Evolutionary conservation across 2,113 vertebrate species (phyloP).

Genomic region (Calonectris borealis): DNA sequence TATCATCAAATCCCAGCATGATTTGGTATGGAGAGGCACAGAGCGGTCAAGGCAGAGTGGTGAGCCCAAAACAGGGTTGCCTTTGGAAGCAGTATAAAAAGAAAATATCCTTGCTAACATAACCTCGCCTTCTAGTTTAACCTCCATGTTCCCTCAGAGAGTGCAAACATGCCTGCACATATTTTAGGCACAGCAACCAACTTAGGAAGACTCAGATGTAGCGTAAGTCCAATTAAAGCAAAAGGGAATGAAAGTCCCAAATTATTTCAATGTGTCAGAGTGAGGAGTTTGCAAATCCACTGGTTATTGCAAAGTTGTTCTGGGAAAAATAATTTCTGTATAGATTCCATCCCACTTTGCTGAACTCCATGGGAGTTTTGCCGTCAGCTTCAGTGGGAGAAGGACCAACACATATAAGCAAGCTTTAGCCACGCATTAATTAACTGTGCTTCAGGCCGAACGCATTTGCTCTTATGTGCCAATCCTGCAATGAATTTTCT

Average conservation of each 20-base stretch:
- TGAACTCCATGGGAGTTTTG: conserved; percentile 27
- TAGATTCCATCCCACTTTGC: neutral
- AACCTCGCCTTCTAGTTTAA: conserved; percentile 50
- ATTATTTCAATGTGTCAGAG: conserved; percentile 63
- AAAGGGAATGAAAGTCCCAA: conserved; percentile 48
- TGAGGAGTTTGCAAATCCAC: conserved; percentile 24
- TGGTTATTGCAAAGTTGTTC: conserved; percentile 42
- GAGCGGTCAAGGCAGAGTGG: conserved; percentile 20
- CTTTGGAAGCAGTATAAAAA: conserved; percentile 63
- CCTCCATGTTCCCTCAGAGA: conserved; percentile 38
- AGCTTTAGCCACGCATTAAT: neutral
- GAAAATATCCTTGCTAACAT: conserved; percentile 55
- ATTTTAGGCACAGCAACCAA: conserved; percentile 37
- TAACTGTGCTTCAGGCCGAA: neutral
- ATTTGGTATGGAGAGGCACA: conserved; percentile 26
- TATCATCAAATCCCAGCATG: conserved; percentile 65
- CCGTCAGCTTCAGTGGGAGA: neutral
- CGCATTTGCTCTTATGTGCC: neutral
- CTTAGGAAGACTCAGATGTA: conserved; percentile 47
- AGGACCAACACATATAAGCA: neutral
- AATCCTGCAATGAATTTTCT: neutral
- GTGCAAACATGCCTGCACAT: conserved; percentile 52
- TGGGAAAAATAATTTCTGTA: conserved; percentile 37
- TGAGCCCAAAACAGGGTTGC: conserved; percentile 40
- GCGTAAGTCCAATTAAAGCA: conserved; percentile 50